Conservation (phyloP, 2,113 vertebrate genomes). For the Engraulis encrasicolus region DNA sequence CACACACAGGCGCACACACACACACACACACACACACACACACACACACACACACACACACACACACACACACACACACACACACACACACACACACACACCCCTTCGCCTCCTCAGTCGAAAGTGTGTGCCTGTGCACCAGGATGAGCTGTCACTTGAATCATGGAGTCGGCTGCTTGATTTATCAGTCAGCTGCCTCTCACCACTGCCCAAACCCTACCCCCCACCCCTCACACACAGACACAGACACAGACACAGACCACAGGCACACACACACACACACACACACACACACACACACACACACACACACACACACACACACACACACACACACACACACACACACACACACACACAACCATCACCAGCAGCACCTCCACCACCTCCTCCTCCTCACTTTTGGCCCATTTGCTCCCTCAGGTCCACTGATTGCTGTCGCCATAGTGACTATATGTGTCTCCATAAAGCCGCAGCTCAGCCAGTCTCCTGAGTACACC, state of each 20-base stretch:
- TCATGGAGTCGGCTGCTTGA: slow-evolving; percentile 73
- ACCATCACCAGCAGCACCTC: too few species aligned
- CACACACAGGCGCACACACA: not conserved
- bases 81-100: not conserved
- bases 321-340: too few species aligned
- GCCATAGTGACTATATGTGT: slow-evolving; percentile 81
- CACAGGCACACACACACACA: too few species aligned
- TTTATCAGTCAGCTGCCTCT: slow-evolving; percentile 76
- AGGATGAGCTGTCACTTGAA: slow-evolving; percentile 73
- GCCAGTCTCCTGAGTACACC: slow-evolving; percentile 54
- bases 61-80: not conserved
- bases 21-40: not conserved
- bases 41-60: not conserved
- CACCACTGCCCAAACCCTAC: too few species aligned
- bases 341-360: too few species aligned
- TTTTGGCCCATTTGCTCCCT: slow-evolving; percentile 71
- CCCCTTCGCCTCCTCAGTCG: not conserved
- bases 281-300: too few species aligned
- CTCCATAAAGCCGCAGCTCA: slow-evolving; percentile 53
- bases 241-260: too few species aligned
- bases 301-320: too few species aligned
- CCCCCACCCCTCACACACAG: not conserved
- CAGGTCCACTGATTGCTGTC: slow-evolving; percentile 77
- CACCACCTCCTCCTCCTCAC: too few species aligned
- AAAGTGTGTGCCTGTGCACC: slow-evolving; percentile 14